phyloP scores from a whole-genome alignment of 1,140 invertebrate species.

The Hetaerina americana region DNA sequence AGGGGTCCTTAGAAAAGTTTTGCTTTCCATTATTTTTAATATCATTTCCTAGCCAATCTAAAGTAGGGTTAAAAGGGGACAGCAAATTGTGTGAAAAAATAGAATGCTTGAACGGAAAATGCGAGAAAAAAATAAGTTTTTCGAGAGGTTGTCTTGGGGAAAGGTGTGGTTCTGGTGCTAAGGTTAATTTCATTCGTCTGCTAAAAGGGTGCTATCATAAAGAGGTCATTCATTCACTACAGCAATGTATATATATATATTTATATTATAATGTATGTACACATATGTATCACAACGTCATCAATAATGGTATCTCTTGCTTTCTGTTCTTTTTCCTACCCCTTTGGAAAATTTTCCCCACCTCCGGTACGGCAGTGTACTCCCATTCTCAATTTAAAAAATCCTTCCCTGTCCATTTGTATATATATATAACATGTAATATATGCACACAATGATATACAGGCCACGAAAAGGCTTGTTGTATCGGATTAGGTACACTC shows the following conservation, averaged over 20 bases:
- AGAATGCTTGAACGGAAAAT: neutral
- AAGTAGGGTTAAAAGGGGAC: neutral
- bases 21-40: too few species aligned
- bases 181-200: neutral
- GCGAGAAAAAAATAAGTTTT: neutral
- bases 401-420: neutral
- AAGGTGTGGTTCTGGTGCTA: neutral
- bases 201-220: neutral
- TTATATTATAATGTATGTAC: neutral
- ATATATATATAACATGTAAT: neutral
- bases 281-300: neutral
- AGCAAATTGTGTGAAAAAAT: neutral
- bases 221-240: neutral
- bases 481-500: neutral
- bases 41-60: neutral
- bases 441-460: neutral
- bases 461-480: neutral
- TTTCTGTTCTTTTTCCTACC: neutral
- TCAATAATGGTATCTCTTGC: neutral
- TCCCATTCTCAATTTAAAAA: neutral
- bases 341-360: neutral
- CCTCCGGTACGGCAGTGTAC: neutral
- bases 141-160: neutral
- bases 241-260: neutral
- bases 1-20: too few species aligned